Percentiles rank a stretch among this genome's conserved stretches.
These are phyloP conservation scores for Tethya wilhelma DNA, from an alignment of 37 sponge, comb jelly and placozoan species.

Conservation along the genomic window DNA sequence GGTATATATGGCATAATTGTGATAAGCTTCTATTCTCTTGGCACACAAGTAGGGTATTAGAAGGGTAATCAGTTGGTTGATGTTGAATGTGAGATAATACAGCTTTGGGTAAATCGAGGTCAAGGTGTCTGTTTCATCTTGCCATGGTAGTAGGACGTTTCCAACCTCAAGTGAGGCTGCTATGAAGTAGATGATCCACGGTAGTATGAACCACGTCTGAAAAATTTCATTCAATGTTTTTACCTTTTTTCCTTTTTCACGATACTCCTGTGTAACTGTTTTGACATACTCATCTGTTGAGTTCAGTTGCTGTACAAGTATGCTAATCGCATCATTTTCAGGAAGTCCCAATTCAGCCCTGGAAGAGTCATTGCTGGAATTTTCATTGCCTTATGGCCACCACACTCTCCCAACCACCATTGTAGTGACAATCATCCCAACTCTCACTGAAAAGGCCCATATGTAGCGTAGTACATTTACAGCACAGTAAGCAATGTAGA, in stretches of 20 bases:
- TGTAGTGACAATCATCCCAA: conserved; percentile 2
- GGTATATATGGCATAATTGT: too few species aligned
- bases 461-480: conserved; percentile 11
- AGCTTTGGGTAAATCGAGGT: neutral
- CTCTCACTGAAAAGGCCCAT: neutral
- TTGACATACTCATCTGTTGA: neutral
- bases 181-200: conserved; percentile 30
- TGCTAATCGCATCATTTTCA: neutral
- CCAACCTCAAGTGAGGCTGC: conserved; percentile 1
- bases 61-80: conserved; percentile 19
- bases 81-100: conserved; percentile 11
- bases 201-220: conserved; percentile 29
- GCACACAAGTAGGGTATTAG: conserved; percentile 18
- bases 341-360: neutral
- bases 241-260: conserved; percentile 16
- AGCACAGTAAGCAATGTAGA: conserved; percentile 36
- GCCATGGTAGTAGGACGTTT: conserved; percentile 25
- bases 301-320: neutral
- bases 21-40: conserved; percentile 8
- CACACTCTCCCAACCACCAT: neutral
- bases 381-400: neutral
- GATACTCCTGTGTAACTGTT: neutral
- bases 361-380: neutral
- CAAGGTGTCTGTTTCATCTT: neutral
- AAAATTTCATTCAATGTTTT: neutral